Conservation (phyloP, 2,888 invertebrate genomes). For the Epistrophella euchroma region DNA sequence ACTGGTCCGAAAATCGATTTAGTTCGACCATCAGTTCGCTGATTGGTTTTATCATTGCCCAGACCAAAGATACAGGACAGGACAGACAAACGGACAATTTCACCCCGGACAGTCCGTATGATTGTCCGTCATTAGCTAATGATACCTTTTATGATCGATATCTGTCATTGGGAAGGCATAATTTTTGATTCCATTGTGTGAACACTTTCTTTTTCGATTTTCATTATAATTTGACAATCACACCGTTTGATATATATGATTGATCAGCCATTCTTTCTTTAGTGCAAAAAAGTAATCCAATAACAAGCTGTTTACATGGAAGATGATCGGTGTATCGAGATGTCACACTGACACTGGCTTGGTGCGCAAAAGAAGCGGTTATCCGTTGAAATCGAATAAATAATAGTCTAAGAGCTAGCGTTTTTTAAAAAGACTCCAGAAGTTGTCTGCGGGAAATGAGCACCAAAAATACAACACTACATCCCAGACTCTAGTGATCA, state of each 20-base stretch:
- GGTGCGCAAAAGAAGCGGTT: background rate
- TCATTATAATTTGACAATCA: constrained; percentile 48
- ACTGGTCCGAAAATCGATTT: constrained; percentile 55
- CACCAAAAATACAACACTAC: background rate
- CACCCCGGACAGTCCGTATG: background rate
- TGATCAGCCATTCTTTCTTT: background rate
- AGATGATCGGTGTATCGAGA: constrained; percentile 28
- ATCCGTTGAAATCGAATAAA: constrained; percentile 56
- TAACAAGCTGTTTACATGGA: constrained; percentile 54
- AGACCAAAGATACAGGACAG: background rate
- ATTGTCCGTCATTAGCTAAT: constrained; percentile 59
- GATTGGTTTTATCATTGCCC: background rate
- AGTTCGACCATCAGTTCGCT: constrained; percentile 25
- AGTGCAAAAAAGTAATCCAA: constrained; percentile 34
- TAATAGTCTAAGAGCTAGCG: background rate
- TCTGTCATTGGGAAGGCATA: constrained; percentile 50
- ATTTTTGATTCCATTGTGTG: constrained; percentile 23
- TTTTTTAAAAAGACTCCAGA: background rate
- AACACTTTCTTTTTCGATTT: constrained; percentile 58
- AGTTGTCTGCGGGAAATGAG: fast-evolving
- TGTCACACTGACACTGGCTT: constrained; percentile 2
- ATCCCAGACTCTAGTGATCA: constrained; percentile 14
- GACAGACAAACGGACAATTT: background rate
- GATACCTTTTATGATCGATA: constrained; percentile 48
- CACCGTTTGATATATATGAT: constrained; percentile 22